phyloP scores from a whole-genome alignment of 2,888 invertebrate species.

The Ephialtes manifestator region DNA sequence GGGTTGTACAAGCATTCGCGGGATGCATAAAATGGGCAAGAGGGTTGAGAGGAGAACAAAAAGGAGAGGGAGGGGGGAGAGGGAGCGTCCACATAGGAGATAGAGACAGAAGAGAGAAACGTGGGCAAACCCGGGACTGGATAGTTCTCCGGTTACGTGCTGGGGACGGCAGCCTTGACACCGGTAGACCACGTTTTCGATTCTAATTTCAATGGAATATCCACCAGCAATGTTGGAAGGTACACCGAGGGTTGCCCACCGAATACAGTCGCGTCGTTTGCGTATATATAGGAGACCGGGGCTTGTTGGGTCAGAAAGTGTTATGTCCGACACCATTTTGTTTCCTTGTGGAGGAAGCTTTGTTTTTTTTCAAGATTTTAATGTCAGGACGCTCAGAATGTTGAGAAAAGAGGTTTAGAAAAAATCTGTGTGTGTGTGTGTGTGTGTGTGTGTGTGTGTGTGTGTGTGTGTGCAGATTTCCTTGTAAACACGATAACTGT shows the following conservation, averaged over 20 bases:
- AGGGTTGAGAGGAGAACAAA: not conserved
- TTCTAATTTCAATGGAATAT: constrained; percentile 58
- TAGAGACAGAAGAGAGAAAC: constrained; percentile 17
- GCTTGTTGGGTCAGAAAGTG: too few relatives aligned
- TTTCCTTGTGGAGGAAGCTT: too few relatives aligned
- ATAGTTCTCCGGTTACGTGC: constrained; percentile 29
- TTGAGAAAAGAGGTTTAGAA: too few relatives aligned
- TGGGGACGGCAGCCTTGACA: not conserved
- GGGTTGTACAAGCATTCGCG: constrained; percentile 8
- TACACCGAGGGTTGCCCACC: constrained; percentile 4
- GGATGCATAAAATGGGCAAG: not conserved
- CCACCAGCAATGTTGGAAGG: constrained; percentile 27
- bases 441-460: too few relatives aligned
- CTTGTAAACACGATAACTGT: too few relatives aligned
- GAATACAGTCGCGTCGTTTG: not conserved
- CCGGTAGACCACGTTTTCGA: constrained; percentile 42
- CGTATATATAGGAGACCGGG: too few relatives aligned
- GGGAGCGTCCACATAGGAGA: not conserved
- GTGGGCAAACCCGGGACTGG: constrained; percentile 2
- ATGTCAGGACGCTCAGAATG: too few relatives aligned
- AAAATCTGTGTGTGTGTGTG: too few relatives aligned
- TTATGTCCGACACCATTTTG: too few relatives aligned
- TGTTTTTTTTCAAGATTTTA: too few relatives aligned
- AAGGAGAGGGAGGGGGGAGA: not conserved
- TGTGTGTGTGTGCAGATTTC: too few relatives aligned